These are phyloP conservation scores for Azorinus chamasolen DNA, from an alignment of 2,888 invertebrate species.

Conservation along the genomic window DNA sequence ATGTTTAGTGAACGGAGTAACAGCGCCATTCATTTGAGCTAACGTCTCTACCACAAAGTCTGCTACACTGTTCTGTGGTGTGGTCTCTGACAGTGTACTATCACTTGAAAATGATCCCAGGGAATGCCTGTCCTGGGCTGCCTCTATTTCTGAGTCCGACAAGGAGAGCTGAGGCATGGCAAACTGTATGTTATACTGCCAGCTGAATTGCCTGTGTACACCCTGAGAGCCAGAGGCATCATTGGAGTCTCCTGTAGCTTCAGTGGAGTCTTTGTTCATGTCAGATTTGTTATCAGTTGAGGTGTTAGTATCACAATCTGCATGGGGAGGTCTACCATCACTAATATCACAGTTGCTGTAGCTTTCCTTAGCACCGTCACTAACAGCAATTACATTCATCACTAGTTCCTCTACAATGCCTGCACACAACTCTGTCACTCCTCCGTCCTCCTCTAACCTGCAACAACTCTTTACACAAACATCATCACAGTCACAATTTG, in stretches of 20 bases:
- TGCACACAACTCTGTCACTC: constrained; percentile 44
- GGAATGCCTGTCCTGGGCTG: constrained; percentile 21
- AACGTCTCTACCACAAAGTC: constrained; percentile 60
- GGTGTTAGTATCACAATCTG: constrained; percentile 2
- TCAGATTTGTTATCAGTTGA: neutral
- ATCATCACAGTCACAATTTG: constrained; percentile 1
- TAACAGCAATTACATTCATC: constrained; percentile 35
- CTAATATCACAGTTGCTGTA: constrained; percentile 12
- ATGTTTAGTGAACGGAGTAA: too few species aligned
- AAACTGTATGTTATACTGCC: constrained; percentile 74
- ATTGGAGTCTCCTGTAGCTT: neutral
- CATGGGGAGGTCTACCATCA: constrained; percentile 5
- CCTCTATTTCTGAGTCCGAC: constrained; percentile 40
- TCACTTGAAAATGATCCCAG: constrained; percentile 60
- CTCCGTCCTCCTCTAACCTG: constrained; percentile 25
- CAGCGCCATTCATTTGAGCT: constrained; percentile 30
- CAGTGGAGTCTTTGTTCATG: neutral
- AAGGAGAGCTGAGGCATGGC: constrained; percentile 66
- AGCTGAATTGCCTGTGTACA: constrained; percentile 60
- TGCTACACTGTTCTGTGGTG: constrained; percentile 38
- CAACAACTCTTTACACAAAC: constrained; percentile 32
- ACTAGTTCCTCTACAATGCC: constrained; percentile 60
- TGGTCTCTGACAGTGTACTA: constrained; percentile 55
- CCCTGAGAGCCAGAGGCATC: neutral
- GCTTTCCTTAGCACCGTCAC: constrained; percentile 12